phyloP scores from a whole-genome alignment of 2,113 vertebrate species.

The Rhea americana region DNA sequence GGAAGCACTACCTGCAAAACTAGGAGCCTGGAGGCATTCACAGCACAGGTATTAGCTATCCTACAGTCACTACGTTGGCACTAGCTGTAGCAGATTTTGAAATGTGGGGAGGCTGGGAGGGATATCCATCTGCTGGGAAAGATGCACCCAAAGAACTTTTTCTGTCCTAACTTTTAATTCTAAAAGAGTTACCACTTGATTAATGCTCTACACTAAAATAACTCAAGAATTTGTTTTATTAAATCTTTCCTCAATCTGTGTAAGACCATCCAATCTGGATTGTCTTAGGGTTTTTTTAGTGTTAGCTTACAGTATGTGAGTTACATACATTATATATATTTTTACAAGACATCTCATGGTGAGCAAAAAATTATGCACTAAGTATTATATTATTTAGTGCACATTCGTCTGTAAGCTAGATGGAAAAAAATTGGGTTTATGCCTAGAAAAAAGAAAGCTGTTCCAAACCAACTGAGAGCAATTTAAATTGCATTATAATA shows the following conservation, averaged over 20 bases:
- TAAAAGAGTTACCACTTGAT: neutral
- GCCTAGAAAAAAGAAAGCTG: neutral
- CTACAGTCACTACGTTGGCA: neutral
- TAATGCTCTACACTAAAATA: neutral
- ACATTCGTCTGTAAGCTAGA: neutral
- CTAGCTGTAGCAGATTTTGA: neutral
- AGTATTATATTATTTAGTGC: neutral
- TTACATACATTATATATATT: neutral
- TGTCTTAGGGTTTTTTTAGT: neutral
- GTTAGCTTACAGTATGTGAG: neutral
- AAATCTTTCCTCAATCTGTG: neutral
- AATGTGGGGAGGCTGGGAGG: neutral
- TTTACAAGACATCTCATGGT: neutral
- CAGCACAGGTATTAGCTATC: neutral
- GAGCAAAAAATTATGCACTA: neutral
- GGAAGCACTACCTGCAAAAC: neutral
- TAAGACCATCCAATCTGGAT: neutral
- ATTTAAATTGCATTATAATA: neutral
- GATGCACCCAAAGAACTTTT: neutral
- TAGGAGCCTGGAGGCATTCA: neutral
- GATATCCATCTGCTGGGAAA: neutral
- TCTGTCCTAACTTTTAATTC: neutral
- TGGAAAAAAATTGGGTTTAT: neutral
- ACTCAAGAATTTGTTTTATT: neutral
- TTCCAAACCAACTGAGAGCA: neutral